These are phyloP conservation scores for Sarcophaga caerulescens DNA, from an alignment of 2,888 invertebrate genomes.

Conservation along the genomic window DNA sequence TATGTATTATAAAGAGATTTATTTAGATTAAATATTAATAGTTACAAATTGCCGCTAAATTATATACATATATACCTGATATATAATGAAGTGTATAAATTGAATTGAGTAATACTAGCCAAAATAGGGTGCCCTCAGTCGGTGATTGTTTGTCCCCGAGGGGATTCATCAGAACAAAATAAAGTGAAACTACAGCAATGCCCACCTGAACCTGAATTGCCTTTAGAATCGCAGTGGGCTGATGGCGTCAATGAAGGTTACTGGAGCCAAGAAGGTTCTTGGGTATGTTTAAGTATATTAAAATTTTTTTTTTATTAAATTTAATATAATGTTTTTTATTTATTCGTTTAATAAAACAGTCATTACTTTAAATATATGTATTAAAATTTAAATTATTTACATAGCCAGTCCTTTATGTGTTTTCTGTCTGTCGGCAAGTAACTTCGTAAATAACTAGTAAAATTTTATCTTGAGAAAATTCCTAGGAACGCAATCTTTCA, in stretches of 20 bases:
- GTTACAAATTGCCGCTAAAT: no score
- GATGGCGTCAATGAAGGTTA: slow-evolving; percentile 76
- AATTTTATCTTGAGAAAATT: no score
- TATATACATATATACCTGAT: no score
- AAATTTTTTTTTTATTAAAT: no score
- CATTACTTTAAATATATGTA: background rate
- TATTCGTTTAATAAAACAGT: background rate
- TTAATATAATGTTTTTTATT: background rate
- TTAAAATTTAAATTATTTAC: background rate
- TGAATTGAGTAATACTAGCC: slow-evolving; percentile 53
- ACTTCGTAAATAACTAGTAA: no score
- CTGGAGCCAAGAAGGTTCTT: slow-evolving; percentile 77
- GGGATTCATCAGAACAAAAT: slow-evolving; percentile 74
- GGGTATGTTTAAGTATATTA: slow-evolving; percentile 72
- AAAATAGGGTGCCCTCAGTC: slow-evolving; percentile 78
- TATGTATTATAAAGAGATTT: no score
- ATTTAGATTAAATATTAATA: no score
- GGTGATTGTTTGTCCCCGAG: slow-evolving; percentile 76
- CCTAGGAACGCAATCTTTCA: no score
- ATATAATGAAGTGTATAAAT: no score
- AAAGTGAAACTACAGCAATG: slow-evolving; percentile 73
- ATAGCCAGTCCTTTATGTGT: no score
- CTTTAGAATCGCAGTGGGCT: slow-evolving; percentile 76
- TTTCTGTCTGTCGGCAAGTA: no score
- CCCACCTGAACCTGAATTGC: slow-evolving; percentile 76